Evolutionary conservation across 2,113 vertebrate species (phyloP).

Genomic region (Hippoglossus stenolepis): DNA sequence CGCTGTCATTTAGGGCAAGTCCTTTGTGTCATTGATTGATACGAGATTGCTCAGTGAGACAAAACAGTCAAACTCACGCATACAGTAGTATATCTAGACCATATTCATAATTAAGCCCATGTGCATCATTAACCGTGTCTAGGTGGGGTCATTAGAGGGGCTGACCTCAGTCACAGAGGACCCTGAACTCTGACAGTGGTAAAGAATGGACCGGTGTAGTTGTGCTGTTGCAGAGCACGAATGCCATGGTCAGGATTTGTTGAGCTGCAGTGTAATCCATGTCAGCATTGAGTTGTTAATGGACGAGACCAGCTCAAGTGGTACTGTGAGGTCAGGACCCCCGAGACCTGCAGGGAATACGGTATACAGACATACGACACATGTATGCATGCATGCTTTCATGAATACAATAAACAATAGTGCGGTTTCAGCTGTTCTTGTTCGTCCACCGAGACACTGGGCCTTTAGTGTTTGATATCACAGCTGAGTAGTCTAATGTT

Average conservation of each 20-base stretch:
- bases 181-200: neutral
- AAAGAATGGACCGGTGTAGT: neutral
- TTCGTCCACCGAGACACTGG: conserved; percentile 2
- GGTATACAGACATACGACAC: neutral
- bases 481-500: conserved; percentile 3
- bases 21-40: neutral
- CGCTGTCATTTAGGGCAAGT: conserved; percentile 34
- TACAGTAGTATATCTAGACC: neutral
- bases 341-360: conserved; percentile 2
- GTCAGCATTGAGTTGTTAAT: conserved; percentile 34
- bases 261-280: conserved; percentile 42
- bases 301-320: conserved; percentile 30
- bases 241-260: conserved; percentile 32
- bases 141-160: neutral
- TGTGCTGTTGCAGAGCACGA: conserved; percentile 2
- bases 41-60: neutral
- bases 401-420: neutral
- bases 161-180: neutral
- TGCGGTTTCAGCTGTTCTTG: neutral
- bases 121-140: neutral
- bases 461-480: conserved; percentile 30
- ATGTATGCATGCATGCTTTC: neutral
- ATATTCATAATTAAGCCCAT: neutral
- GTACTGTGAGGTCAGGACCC: conserved; percentile 8
- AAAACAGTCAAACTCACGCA: neutral